Evolutionary conservation across 2,888 invertebrate species (phyloP).

Genomic region (Folsomia manolachei): DNA sequence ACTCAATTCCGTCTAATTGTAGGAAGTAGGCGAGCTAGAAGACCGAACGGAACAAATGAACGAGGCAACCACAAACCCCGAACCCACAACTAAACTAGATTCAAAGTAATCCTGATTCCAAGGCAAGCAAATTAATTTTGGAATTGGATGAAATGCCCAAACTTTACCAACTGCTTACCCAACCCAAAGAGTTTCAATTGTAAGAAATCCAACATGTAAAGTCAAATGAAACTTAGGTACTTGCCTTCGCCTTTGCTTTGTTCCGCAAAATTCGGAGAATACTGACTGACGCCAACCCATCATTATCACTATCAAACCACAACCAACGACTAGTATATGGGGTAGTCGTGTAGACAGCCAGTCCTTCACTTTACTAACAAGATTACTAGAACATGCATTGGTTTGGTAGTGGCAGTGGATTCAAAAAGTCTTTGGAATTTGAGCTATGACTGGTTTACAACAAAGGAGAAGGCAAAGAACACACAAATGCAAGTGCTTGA

Average conservation of each 20-base stretch:
- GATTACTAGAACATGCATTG: background rate
- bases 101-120: background rate
- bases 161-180: background rate
- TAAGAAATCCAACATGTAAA: background rate
- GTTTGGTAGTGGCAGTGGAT: background rate
- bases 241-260: background rate
- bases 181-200: conserved; percentile 8
- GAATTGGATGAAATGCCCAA: conserved; percentile 2
- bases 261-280: background rate
- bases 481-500: no score
- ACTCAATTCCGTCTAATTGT: background rate
- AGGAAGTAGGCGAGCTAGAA: background rate
- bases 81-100: background rate
- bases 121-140: conserved; percentile 6
- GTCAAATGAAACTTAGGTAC: background rate
- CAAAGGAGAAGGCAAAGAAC: no score
- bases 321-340: background rate
- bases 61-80: no score
- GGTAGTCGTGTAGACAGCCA: background rate
- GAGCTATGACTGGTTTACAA: no score
- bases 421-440: background rate
- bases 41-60: no score
- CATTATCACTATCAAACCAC: background rate
- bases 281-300: background rate
- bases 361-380: background rate